phyloP scores from a whole-genome alignment of 2,113 vertebrate species.

The Gobio gobio region DNA sequence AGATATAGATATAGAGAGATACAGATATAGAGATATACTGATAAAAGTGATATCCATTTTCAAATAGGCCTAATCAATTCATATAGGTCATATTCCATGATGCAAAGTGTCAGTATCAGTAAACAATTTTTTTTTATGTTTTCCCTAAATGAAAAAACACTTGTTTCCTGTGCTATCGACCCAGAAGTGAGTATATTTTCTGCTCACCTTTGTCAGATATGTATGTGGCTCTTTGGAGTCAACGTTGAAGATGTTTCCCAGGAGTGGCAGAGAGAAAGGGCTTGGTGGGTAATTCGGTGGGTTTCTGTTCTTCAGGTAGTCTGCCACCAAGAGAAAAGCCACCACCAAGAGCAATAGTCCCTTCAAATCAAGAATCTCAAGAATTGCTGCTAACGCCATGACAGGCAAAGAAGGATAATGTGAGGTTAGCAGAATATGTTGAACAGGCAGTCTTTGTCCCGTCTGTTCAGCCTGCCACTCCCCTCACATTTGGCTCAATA shows the following conservation, averaged over 20 bases:
- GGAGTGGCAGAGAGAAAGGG: constrained; percentile 73
- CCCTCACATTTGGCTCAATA: not conserved
- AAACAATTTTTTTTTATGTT: too few relatives aligned
- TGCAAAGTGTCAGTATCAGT: not conserved
- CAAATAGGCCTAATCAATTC: not conserved
- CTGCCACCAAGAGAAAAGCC: constrained; percentile 64
- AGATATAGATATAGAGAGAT: too few relatives aligned
- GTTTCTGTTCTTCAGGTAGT: constrained; percentile 68
- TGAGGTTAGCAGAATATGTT: not conserved
- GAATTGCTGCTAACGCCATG: constrained; percentile 64
- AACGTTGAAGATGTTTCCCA: constrained; percentile 76
- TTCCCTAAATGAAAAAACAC: not conserved
- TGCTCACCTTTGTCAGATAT: constrained; percentile 76
- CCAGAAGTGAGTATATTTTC: not conserved
- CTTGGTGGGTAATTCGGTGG: constrained; percentile 78
- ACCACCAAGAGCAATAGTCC: constrained; percentile 68
- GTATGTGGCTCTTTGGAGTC: constrained; percentile 73
- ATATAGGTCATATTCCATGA: not conserved
- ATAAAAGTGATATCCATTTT: not conserved
- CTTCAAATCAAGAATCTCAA: constrained; percentile 60
- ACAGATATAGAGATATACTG: too few relatives aligned
- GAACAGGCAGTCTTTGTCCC: not conserved
- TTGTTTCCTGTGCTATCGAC: not conserved
- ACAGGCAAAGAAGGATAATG: constrained; percentile 32
- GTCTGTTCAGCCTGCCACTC: not conserved